Evolutionary conservation across 2,797 vertebrate genomes (phyloP).

Genomic region (Hirundo rustica): DNA sequence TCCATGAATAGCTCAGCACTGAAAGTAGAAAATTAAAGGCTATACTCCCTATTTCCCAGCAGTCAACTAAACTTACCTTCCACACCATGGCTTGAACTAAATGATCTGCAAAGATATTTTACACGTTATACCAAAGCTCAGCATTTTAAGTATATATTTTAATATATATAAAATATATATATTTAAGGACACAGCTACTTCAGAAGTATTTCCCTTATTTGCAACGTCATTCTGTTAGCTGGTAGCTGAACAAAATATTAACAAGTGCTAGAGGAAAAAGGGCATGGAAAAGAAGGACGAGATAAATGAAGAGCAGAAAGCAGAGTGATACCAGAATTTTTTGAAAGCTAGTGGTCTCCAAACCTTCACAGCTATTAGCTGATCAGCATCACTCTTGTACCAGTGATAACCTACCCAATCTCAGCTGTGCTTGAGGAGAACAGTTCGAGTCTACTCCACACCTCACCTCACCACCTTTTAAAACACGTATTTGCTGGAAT

Average conservation of each 20-base stretch:
- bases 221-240: background rate
- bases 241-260: slow-evolving; percentile 14
- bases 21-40: slow-evolving; percentile 35
- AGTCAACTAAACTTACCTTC: slow-evolving; percentile 36
- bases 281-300: background rate
- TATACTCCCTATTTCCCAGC: slow-evolving; percentile 24
- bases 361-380: background rate
- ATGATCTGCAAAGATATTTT: slow-evolving; percentile 33
- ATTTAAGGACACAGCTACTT: slow-evolving; percentile 10
- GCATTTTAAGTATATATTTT: background rate
- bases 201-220: background rate
- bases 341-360: background rate
- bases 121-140: background rate
- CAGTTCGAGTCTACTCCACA: background rate
- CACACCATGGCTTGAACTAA: slow-evolving; percentile 22
- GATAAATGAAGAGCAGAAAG: slow-evolving; percentile 1
- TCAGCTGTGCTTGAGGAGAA: background rate
- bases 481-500: background rate
- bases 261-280: background rate
- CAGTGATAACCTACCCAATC: background rate
- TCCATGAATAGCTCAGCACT: slow-evolving; percentile 29
- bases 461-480: background rate
- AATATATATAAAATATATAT: background rate
- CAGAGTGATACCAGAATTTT: background rate
- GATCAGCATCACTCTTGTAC: background rate